These are phyloP conservation scores for Acanthosoma haemorrhoidale DNA, from an alignment of 2,888 invertebrate genomes.

Conservation along the genomic window DNA sequence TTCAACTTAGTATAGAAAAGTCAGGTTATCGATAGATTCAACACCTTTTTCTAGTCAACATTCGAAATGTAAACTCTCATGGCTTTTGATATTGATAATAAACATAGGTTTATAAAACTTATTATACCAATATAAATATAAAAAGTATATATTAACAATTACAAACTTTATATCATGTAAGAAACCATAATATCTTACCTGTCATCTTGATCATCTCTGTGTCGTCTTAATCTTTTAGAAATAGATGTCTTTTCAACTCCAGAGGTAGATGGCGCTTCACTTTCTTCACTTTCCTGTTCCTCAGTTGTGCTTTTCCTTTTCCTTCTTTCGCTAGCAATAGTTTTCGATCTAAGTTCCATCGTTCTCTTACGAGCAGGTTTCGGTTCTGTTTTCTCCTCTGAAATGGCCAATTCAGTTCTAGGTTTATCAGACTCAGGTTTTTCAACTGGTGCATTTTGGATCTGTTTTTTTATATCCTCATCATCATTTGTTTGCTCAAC, in stretches of 20 bases:
- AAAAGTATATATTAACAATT: too few relatives aligned
- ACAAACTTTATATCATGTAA: too few relatives aligned
- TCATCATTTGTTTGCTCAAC: background rate
- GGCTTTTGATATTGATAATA: too few relatives aligned
- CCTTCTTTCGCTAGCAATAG: constrained; percentile 35
- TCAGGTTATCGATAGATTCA: too few relatives aligned
- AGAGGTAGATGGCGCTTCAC: constrained; percentile 35
- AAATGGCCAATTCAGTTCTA: background rate
- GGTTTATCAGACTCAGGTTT: background rate
- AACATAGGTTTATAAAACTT: too few relatives aligned
- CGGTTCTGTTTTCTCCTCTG: constrained; percentile 19
- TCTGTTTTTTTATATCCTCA: background rate
- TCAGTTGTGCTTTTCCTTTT: constrained; percentile 36
- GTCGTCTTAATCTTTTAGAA: constrained; percentile 53
- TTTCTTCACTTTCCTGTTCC: constrained; percentile 4
- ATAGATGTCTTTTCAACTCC: constrained; percentile 43
- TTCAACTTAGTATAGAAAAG: too few relatives aligned
- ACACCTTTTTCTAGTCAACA: too few relatives aligned
- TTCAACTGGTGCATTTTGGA: constrained; percentile 23
- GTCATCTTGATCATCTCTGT: constrained; percentile 46
- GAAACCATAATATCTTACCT: constrained; percentile 46
- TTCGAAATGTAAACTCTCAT: too few relatives aligned
- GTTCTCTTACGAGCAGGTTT: constrained; percentile 36
- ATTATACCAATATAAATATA: too few relatives aligned
- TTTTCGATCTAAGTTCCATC: constrained; percentile 36